These are phyloP conservation scores for Conus canariensis DNA, from an alignment of 2,888 invertebrate genomes.

Conservation along the genomic window DNA sequence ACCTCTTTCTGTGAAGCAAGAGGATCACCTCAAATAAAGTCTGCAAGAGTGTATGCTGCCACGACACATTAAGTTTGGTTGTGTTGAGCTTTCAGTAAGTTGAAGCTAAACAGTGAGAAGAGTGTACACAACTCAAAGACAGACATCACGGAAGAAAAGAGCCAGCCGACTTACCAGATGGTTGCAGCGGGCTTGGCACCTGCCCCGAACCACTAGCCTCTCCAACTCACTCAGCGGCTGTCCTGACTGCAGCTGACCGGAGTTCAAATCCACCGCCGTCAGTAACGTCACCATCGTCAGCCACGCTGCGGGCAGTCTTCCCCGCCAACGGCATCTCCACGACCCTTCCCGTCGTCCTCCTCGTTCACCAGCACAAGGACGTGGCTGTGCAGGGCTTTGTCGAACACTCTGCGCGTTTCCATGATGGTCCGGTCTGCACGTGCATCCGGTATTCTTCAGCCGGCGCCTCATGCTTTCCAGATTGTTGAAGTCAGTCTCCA, in stretches of 20 bases:
- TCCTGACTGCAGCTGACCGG: background rate
- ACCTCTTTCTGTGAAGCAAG: too few species aligned
- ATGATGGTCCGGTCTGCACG: too few species aligned
- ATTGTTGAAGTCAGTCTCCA: too few species aligned
- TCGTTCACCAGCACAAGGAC: background rate
- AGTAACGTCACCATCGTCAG: background rate
- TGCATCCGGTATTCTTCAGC: too few species aligned
- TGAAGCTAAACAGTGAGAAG: too few species aligned
- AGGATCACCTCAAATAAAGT: too few species aligned
- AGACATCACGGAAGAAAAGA: background rate
- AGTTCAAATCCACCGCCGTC: background rate
- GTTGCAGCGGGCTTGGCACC: constrained; percentile 20
- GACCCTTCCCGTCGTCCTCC: background rate
- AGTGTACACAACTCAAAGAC: background rate
- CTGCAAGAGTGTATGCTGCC: too few species aligned
- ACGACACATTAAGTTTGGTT: too few species aligned
- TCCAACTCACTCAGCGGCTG: background rate
- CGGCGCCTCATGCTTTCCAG: too few species aligned
- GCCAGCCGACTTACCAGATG: background rate
- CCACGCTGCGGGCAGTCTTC: background rate
- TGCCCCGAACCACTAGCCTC: background rate
- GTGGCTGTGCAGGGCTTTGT: background rate
- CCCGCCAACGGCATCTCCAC: background rate
- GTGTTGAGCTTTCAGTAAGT: too few species aligned
- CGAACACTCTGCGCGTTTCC: too few species aligned